Evolutionary conservation across 2,888 invertebrate species (phyloP).

Genomic region (Daptonema setosum): DNA sequence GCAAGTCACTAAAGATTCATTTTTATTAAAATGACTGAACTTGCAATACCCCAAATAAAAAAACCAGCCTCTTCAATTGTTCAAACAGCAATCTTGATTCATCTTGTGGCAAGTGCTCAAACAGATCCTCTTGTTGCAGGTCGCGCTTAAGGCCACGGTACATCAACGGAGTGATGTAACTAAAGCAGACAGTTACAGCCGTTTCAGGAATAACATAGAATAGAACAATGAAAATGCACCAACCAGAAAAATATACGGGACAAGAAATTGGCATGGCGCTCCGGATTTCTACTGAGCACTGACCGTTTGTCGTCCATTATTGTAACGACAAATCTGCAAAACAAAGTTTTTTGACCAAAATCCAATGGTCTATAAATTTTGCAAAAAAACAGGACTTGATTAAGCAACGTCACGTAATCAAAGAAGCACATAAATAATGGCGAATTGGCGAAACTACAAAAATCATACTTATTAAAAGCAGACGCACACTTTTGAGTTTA

Average conservation of each 20-base stretch:
- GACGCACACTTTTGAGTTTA: no score
- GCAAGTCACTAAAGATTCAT: no score
- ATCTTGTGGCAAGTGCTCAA: constrained; percentile 24
- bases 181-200: not conserved
- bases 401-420: no score
- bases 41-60: not conserved
- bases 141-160: constrained; percentile 19
- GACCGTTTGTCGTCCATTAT: not conserved
- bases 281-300: not conserved
- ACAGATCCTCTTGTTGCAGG: constrained; percentile 26
- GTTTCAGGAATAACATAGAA: not conserved
- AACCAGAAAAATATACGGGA: constrained; percentile 1
- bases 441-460: not conserved
- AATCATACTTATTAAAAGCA: no score
- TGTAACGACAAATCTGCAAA: not conserved
- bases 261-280: not conserved
- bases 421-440: not conserved
- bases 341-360: not conserved
- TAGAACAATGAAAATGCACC: not conserved
- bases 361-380: not conserved
- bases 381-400: no score
- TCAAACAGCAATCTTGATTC: constrained; percentile 20
- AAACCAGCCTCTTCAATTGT: constrained; percentile 20
- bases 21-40: not conserved
- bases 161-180: constrained; percentile 5